Conservation (phyloP, 2,113 vertebrate species). For the Alectura lathami region DNA sequence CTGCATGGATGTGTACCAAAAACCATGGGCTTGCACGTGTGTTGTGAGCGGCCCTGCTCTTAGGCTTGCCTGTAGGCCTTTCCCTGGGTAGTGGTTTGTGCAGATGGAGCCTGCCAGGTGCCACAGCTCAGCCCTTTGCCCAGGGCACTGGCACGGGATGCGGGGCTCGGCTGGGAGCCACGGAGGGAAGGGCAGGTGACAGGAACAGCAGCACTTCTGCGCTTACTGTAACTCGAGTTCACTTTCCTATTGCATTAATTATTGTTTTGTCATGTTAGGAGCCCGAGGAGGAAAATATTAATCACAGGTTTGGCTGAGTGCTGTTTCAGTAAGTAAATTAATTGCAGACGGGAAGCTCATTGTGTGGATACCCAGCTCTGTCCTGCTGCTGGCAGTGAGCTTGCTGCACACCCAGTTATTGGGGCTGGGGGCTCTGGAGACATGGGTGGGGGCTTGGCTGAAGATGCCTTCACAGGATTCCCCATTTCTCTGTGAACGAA, state of each 20-base stretch:
- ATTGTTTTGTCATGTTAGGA: conserved; percentile 63
- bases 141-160: neutral
- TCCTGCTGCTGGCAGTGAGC: neutral
- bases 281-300: conserved; percentile 65
- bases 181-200: neutral
- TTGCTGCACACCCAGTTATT: accelerated
- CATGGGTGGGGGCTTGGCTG: neutral
- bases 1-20: neutral
- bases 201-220: conserved; percentile 61
- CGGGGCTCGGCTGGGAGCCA: neutral
- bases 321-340: conserved; percentile 64
- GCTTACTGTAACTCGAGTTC: conserved; percentile 25
- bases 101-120: neutral
- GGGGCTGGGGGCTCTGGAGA: neutral
- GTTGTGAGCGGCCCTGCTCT: neutral
- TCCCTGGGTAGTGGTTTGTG: neutral
- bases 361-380: conserved; percentile 33
- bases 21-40: accelerated
- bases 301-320: conserved; percentile 65
- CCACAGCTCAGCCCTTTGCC: neutral
- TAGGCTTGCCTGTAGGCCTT: neutral
- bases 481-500: neutral
- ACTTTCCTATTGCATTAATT: conserved; percentile 67
- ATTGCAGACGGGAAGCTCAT: conserved; percentile 38
- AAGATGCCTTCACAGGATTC: neutral